Conservation (phyloP, 2,888 invertebrate species). For the Nephrocerus scutellatus region DNA sequence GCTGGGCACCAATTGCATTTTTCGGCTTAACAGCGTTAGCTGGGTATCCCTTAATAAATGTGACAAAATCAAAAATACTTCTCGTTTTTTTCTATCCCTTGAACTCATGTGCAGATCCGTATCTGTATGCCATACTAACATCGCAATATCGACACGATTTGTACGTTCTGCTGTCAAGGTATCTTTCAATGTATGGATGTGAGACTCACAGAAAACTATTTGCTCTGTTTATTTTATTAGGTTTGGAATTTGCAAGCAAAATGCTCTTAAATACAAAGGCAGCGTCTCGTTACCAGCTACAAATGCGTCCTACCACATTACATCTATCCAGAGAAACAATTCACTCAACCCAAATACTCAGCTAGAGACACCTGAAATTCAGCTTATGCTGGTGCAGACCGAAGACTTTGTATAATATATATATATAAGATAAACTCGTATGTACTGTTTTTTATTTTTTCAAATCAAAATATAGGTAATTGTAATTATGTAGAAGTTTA, state of each 20-base stretch:
- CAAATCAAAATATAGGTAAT: too few relatives aligned
- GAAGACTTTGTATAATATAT: conserved; percentile 39
- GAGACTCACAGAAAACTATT: neutral
- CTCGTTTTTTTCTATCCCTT: conserved; percentile 86
- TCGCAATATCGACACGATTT: conserved; percentile 78
- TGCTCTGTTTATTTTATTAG: conserved; percentile 35
- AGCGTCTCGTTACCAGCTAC: conserved; percentile 38
- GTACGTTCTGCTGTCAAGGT: conserved; percentile 60
- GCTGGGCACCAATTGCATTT: conserved; percentile 84
- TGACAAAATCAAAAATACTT: conserved; percentile 71
- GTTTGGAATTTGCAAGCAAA: conserved; percentile 51
- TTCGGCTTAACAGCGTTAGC: conserved; percentile 80
- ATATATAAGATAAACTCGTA: too few relatives aligned
- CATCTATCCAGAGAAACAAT: conserved; percentile 29
- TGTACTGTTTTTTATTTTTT: too few relatives aligned
- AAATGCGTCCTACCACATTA: conserved; percentile 33
- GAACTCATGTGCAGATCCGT: conserved; percentile 89
- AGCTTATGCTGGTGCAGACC: conserved; percentile 34
- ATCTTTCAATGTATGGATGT: too few relatives aligned
- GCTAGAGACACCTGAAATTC: conserved; percentile 27
- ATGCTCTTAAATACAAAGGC: conserved; percentile 49
- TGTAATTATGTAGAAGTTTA: too few relatives aligned
- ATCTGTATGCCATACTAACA: conserved; percentile 83
- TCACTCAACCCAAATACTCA: conserved; percentile 24
- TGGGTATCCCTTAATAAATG: conserved; percentile 75